These are phyloP conservation scores for Troilus luridus DNA, from an alignment of 2,888 invertebrate genomes.

Conservation along the genomic window DNA sequence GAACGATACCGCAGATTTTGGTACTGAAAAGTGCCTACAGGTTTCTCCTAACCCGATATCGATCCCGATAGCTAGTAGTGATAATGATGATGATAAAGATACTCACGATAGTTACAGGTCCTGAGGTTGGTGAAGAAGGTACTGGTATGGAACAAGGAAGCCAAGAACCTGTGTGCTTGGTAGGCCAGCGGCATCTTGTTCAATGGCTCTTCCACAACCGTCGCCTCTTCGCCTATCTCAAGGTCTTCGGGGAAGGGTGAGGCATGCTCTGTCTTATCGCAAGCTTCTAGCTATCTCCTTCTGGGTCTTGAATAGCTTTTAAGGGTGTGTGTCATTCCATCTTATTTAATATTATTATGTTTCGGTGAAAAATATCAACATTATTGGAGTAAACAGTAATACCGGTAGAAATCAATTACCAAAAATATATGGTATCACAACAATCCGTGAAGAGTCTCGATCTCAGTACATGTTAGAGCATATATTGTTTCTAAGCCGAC, in stretches of 20 bases:
- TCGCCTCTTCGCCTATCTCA: neutral
- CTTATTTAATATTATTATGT: no score
- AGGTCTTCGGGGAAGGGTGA: slow-evolving; percentile 7
- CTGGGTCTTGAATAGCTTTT: neutral
- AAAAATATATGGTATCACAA: no score
- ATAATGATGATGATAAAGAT: neutral
- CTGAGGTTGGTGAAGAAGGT: neutral
- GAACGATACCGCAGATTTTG: no score
- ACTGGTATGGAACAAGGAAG: neutral
- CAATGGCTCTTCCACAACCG: neutral
- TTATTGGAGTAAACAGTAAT: no score
- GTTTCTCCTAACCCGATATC: no score
- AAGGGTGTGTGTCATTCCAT: neutral
- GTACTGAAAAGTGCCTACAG: no score
- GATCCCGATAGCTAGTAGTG: no score
- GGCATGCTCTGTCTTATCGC: neutral
- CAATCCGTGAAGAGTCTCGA: no score
- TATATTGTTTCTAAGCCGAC: no score
- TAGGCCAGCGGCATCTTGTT: slow-evolving; percentile 4
- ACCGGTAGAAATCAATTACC: no score
- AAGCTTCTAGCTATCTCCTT: neutral
- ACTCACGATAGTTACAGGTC: neutral
- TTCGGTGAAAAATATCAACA: no score
- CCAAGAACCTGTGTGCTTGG: slow-evolving; percentile 3
- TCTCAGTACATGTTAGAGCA: no score